Conservation (phyloP, 1,140 invertebrate species). For the Cydia amplana region DNA sequence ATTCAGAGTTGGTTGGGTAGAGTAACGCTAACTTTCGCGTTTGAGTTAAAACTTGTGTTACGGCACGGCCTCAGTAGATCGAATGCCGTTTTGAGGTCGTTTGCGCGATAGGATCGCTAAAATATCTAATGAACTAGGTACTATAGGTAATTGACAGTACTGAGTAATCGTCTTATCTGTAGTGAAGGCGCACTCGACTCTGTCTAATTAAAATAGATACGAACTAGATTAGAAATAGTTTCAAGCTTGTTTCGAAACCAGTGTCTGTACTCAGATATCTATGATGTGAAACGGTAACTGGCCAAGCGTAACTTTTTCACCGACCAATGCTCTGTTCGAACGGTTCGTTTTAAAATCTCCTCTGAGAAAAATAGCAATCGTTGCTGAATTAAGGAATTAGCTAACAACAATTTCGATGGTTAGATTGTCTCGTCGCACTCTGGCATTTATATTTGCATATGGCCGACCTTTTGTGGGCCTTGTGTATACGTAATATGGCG, state of each 20-base stretch:
- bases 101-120: constrained; percentile 60
- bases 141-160: constrained; percentile 46
- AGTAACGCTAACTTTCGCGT: constrained; percentile 75
- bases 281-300: constrained; percentile 35
- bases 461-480: constrained; percentile 45
- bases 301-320: constrained; percentile 39
- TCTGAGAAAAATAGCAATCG: constrained; percentile 36
- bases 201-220: constrained; percentile 66
- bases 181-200: constrained; percentile 50
- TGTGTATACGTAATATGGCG: constrained; percentile 42
- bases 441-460: constrained; percentile 42
- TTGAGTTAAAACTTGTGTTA: constrained; percentile 64
- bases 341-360: constrained; percentile 28
- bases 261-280: constrained; percentile 33
- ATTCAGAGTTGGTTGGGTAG: constrained; percentile 41
- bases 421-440: constrained; percentile 33
- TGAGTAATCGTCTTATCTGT: constrained; percentile 53
- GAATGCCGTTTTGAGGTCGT: constrained; percentile 78
- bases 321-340: constrained; percentile 39
- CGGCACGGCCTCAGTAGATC: constrained; percentile 63
- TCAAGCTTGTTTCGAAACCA: constrained; percentile 52
- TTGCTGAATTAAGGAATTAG: constrained; percentile 22
- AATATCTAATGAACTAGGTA: constrained; percentile 44
- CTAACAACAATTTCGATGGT: not conserved
- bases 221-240: constrained; percentile 59